These are phyloP conservation scores for Climacteris rufus DNA, from an alignment of 2,113 vertebrate species.

Conservation along the genomic window DNA sequence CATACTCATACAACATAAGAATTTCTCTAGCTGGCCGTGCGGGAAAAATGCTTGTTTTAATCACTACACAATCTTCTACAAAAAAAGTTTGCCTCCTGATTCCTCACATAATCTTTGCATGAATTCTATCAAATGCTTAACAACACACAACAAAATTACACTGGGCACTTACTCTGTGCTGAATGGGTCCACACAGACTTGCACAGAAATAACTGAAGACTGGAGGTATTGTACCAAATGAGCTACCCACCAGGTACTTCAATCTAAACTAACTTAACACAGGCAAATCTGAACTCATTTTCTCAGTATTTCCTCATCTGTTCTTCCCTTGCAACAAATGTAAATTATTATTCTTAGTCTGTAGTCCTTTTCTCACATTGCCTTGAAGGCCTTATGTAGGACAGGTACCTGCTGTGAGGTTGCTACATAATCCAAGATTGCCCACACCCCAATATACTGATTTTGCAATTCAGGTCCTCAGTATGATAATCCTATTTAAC, in stretches of 20 bases:
- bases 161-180: not conserved
- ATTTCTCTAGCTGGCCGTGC: not conserved
- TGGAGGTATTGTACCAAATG: not conserved
- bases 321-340: not conserved
- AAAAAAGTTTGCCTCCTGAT: not conserved
- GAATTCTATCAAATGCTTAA: not conserved
- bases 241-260: not conserved
- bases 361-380: not conserved
- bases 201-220: not conserved
- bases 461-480: not conserved
- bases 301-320: not conserved
- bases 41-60: not conserved
- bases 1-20: not conserved
- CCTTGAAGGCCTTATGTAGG: not conserved
- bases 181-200: not conserved
- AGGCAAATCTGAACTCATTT: not conserved
- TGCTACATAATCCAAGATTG: not conserved
- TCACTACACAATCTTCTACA: not conserved
- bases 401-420: not conserved
- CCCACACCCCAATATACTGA: not conserved
- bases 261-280: not conserved
- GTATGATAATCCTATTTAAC: not conserved
- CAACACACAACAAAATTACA: not conserved
- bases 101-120: not conserved
- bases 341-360: not conserved